Evolutionary conservation across 2,797 vertebrate species (phyloP).

Genomic region (Manis crassicaudata): DNA sequence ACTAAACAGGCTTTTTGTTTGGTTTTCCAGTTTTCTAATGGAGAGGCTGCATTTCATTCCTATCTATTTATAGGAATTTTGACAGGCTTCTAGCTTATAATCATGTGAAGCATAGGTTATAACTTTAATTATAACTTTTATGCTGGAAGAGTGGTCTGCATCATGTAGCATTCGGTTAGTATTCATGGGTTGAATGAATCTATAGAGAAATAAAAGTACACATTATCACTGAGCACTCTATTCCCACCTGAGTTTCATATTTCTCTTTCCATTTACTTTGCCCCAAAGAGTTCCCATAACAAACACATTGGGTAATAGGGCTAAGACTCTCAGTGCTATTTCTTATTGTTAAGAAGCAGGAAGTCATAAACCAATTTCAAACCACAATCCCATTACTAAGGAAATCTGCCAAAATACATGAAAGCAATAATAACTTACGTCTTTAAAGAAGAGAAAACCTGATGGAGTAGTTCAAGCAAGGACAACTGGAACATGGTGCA

Average conservation of each 20-base stretch:
- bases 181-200: background rate
- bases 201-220: background rate
- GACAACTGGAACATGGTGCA: constrained; percentile 27
- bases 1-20: background rate
- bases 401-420: constrained; percentile 65
- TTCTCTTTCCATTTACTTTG: constrained; percentile 59
- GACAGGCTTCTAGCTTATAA: background rate
- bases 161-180: background rate
- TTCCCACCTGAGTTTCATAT: constrained; percentile 52
- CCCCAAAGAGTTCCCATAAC: constrained; percentile 56
- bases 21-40: background rate
- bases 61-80: background rate
- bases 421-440: constrained; percentile 56
- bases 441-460: constrained; percentile 42
- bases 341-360: constrained; percentile 59
- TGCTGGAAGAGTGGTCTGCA: background rate
- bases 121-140: background rate
- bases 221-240: background rate
- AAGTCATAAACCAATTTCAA: constrained; percentile 70
- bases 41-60: background rate
- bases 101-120: background rate
- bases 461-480: constrained; percentile 43
- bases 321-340: background rate
- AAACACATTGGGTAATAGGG: constrained; percentile 33
- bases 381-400: constrained; percentile 48